These are phyloP conservation scores for Rhineura floridana DNA, from an alignment of 2,113 vertebrate species.

Conservation along the genomic window DNA sequence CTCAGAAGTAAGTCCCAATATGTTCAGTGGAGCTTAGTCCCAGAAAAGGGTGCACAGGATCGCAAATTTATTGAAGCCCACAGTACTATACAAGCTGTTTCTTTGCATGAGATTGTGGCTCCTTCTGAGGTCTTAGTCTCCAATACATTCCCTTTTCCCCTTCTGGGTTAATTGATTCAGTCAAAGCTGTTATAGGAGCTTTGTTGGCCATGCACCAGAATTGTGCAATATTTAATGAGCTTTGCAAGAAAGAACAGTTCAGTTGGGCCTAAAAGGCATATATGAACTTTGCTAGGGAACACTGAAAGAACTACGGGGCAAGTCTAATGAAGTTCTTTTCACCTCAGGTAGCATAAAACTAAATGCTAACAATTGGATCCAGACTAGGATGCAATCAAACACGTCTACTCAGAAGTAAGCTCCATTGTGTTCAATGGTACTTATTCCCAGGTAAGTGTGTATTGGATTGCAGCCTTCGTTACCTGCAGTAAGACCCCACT, in stretches of 20 bases:
- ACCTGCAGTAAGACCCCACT: too few species aligned
- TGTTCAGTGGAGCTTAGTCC: background rate
- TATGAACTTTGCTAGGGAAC: slow-evolving; percentile 15
- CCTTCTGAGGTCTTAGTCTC: background rate
- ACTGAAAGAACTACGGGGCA: rapidly evolving
- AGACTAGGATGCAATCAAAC: background rate
- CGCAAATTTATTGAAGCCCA: background rate
- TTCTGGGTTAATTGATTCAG: background rate
- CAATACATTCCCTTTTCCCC: background rate
- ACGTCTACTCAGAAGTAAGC: too few species aligned
- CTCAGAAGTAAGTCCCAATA: background rate
- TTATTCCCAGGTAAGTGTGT: too few species aligned
- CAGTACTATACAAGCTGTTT: background rate
- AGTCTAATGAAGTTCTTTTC: slow-evolving; percentile 16
- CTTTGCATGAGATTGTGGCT: background rate
- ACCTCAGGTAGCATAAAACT: background rate
- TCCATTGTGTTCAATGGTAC: too few species aligned
- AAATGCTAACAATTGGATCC: background rate
- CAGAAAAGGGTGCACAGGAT: background rate
- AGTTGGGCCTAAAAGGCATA: background rate
- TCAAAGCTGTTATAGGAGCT: background rate
- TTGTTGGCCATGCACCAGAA: background rate
- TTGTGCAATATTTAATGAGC: slow-evolving; percentile 1
- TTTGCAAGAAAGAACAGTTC: slow-evolving; percentile 22
- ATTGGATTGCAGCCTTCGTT: too few species aligned